Evolutionary conservation across 2,888 invertebrate species (phyloP).

Genomic region (Vesta saturnalis): DNA sequence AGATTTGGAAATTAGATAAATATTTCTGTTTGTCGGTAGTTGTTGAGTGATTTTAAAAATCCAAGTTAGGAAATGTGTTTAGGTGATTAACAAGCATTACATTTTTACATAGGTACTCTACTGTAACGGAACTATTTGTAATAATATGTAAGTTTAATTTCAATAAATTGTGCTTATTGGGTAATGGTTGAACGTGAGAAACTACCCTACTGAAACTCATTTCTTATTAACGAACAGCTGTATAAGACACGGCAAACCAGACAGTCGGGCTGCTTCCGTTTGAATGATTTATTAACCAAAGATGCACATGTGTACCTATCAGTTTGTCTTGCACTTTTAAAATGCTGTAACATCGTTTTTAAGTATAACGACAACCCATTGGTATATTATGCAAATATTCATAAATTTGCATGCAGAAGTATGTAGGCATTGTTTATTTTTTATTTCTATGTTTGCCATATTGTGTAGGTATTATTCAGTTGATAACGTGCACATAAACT

Average conservation of each 20-base stretch:
- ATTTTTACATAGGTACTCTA: not conserved
- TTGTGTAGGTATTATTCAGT: not conserved
- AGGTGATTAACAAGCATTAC: not conserved
- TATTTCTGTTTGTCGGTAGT: not conserved
- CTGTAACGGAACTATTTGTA: not conserved
- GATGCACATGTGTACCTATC: slow-evolving; percentile 49
- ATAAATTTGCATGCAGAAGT: slow-evolving; percentile 28
- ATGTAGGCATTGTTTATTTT: slow-evolving; percentile 21
- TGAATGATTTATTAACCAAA: slow-evolving; percentile 57
- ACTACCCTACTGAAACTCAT: slow-evolving; percentile 33
- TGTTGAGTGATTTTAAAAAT: too few species aligned
- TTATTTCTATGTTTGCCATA: not conserved
- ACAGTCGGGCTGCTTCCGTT: slow-evolving; percentile 60
- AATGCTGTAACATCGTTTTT: slow-evolving; percentile 18
- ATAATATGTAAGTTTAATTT: slow-evolving; percentile 2
- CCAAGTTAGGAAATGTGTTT: not conserved
- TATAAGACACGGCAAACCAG: slow-evolving; percentile 45
- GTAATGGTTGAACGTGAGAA: slow-evolving; percentile 33
- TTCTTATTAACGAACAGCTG: slow-evolving; percentile 41
- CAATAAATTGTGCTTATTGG: slow-evolving; percentile 23
- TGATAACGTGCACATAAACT: slow-evolving; percentile 7
- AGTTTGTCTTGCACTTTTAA: slow-evolving; percentile 32
- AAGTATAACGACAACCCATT: slow-evolving; percentile 20
- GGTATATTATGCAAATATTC: slow-evolving; percentile 30
- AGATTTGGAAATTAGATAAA: not conserved